Percentiles rank a stretch among this genome's conserved stretches.
Evolutionary conservation across 2,113 vertebrate genomes (phyloP).

Genomic region (Jaculus jaculus): DNA sequence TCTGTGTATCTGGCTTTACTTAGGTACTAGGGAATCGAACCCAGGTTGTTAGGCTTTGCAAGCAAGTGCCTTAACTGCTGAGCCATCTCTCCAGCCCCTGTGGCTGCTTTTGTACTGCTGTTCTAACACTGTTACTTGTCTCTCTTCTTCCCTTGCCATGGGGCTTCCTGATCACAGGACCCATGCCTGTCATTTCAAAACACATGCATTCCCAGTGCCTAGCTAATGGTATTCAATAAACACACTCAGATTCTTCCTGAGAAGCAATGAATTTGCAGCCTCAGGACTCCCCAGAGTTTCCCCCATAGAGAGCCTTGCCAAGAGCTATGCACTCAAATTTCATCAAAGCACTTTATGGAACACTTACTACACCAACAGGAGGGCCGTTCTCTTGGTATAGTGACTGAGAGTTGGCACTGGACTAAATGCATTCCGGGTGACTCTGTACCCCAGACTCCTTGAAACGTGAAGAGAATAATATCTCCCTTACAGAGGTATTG

Average conservation of each 20-base stretch:
- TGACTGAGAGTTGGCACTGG: neutral
- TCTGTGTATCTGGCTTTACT: no score
- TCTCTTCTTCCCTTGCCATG: neutral
- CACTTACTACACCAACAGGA: neutral
- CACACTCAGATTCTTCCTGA: neutral
- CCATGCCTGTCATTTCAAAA: neutral
- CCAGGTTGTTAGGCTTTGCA: no score
- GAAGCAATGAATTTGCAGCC: neutral
- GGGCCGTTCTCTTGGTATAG: neutral
- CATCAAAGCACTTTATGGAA: neutral
- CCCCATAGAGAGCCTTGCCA: neutral
- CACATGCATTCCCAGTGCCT: neutral
- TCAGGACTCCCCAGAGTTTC: neutral
- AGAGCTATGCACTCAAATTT: neutral
- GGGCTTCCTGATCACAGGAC: neutral
- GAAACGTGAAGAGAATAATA: neutral
- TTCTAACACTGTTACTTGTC: neutral
- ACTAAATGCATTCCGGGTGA: neutral
- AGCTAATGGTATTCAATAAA: neutral
- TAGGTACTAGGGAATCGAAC: no score
- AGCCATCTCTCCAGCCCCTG: no score
- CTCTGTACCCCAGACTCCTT: neutral
- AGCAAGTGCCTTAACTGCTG: no score
- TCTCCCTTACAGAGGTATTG: neutral
- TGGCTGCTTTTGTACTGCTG: neutral